These are phyloP conservation scores for Python bivittatus DNA, from an alignment of 2,113 vertebrate species.

Conservation along the genomic window DNA sequence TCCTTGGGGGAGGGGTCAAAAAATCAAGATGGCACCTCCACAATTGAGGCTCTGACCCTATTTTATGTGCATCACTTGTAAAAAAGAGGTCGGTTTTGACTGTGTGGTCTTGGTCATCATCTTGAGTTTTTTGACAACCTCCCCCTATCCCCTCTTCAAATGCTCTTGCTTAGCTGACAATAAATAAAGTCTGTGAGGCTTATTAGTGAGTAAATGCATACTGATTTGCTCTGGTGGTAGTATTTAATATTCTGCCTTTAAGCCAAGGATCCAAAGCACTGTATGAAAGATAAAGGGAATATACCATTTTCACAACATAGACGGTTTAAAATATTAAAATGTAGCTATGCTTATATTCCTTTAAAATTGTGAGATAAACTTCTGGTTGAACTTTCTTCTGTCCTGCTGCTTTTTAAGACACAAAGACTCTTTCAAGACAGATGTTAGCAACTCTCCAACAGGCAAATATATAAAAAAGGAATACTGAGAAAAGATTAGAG, in stretches of 20 bases:
- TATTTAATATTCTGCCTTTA: not conserved
- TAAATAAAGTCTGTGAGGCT: not conserved
- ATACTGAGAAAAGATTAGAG: too few species aligned
- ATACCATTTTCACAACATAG: not conserved
- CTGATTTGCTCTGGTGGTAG: not conserved
- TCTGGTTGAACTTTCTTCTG: not conserved
- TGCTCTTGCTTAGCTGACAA: not conserved
- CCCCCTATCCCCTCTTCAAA: not conserved
- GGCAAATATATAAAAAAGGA: not conserved
- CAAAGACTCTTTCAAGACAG: not conserved
- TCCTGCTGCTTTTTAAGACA: not conserved
- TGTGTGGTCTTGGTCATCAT: not conserved
- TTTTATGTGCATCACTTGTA: not conserved
- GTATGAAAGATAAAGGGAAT: not conserved
- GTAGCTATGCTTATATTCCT: not conserved
- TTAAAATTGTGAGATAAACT: not conserved
- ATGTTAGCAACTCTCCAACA: not conserved
- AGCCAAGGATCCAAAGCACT: not conserved
- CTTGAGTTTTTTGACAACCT: not conserved
- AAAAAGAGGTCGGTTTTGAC: not conserved
- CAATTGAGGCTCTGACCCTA: not conserved
- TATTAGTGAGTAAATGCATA: not conserved
- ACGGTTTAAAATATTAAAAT: not conserved
- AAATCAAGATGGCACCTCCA: not conserved
- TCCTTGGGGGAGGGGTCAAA: not conserved